These are phyloP conservation scores for Samia ricini DNA, from an alignment of 1,140 invertebrate species.

Conservation along the genomic window DNA sequence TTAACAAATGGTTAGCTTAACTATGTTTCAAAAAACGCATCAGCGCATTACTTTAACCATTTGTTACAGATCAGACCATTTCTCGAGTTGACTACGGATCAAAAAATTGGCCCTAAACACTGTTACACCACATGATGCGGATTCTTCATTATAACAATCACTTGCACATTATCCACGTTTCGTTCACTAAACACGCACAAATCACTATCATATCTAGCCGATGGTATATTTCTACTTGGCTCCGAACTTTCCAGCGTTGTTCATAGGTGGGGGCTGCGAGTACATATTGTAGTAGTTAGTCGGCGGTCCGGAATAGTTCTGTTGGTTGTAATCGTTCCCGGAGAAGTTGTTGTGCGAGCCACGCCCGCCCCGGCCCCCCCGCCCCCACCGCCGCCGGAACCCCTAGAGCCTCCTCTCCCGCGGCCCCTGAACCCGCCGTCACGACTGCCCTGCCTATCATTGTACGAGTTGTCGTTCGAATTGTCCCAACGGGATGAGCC, in stretches of 20 bases:
- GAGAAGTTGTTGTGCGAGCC: conserved; percentile 3
- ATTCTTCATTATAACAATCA: too few species aligned
- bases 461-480: conserved; percentile 13
- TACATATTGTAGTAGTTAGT: conserved; percentile 69
- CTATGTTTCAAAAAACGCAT: too few species aligned
- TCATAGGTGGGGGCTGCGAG: conserved; percentile 44
- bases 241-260: conserved; percentile 20
- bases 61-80: too few species aligned
- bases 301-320: conserved; percentile 25
- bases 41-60: too few species aligned
- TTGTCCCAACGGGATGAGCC: conserved; percentile 23
- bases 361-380: conserved; percentile 3
- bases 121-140: too few species aligned
- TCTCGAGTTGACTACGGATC: too few species aligned
- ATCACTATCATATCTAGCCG: too few species aligned
- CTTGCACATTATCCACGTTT: too few species aligned
- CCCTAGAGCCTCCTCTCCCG: conserved; percentile 29
- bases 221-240: conserved; percentile 9
- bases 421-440: conserved; percentile 19
- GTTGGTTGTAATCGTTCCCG: conserved; percentile 23
- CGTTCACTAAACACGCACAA: too few species aligned
- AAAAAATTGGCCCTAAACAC: too few species aligned
- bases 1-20: too few species aligned
- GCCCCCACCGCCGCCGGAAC: conserved; percentile 34
- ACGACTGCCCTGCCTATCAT: conserved; percentile 24